A percentile compares a stretch with the other conserved stretches of the same genome.
phyloP scores from a whole-genome alignment of 2,113 vertebrate genomes.

The Pachycephala philippinensis region DNA sequence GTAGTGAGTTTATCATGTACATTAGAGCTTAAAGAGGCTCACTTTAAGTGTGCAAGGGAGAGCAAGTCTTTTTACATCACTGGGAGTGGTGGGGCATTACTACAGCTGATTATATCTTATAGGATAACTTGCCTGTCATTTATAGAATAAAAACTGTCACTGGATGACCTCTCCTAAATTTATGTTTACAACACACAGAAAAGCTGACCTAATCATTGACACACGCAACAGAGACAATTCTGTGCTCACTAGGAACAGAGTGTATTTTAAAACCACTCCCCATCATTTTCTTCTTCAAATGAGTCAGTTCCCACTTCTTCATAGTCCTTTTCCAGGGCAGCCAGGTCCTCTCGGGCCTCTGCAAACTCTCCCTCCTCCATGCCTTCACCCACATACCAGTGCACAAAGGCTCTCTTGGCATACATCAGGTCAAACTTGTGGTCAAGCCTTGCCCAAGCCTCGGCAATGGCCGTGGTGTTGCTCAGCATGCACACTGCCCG shows the following conservation, averaged over 20 bases:
- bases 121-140: background rate
- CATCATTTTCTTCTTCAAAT: conserved; percentile 77
- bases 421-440: conserved; percentile 84
- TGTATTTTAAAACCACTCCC: conserved; percentile 67
- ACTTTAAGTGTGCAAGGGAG: background rate
- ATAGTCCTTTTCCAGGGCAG: conserved; percentile 82
- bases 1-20: background rate
- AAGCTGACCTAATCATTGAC: background rate
- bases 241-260: background rate
- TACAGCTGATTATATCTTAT: background rate
- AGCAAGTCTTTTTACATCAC: background rate
- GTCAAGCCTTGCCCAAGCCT: conserved; percentile 78
- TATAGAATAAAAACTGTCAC: background rate
- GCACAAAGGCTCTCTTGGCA: conserved; percentile 80
- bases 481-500: conserved; percentile 80
- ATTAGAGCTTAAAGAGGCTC: background rate
- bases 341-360: conserved; percentile 79
- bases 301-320: conserved; percentile 81
- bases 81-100: background rate
- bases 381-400: conserved; percentile 82
- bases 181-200: background rate
- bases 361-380: conserved; percentile 83
- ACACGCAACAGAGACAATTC: background rate
- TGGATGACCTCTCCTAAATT: background rate
- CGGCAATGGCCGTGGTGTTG: conserved; percentile 78